A percentile compares a stretch with the other conserved stretches of the same genome.
phyloP scores from a whole-genome alignment of 2,888 invertebrate species.

The Bombyx huttoni region DNA sequence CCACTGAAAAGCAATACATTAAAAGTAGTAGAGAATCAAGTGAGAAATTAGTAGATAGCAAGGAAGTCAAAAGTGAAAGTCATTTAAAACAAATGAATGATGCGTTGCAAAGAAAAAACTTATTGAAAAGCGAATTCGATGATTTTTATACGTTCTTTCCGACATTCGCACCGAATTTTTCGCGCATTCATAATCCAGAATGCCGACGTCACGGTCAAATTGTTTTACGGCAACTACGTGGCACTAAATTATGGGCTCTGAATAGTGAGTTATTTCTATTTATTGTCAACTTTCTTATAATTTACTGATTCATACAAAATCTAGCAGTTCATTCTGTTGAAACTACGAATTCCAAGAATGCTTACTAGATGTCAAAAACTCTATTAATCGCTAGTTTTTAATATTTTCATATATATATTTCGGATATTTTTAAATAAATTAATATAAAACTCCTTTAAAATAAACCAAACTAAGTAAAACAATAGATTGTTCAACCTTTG shows the following conservation, averaged over 20 bases:
- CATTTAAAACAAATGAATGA: slow-evolving; percentile 46
- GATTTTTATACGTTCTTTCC: slow-evolving; percentile 76
- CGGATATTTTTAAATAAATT: too few relatives aligned
- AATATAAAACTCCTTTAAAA: too few relatives aligned
- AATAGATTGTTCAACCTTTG: too few relatives aligned
- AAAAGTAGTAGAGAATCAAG: background rate
- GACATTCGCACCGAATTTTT: slow-evolving; percentile 78
- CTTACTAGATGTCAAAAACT: background rate
- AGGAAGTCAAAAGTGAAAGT: slow-evolving; percentile 28
- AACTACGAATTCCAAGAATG: background rate
- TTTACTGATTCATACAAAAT: too few relatives aligned
- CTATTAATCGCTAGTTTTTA: background rate
- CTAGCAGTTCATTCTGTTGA: background rate
- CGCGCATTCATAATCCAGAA: slow-evolving; percentile 74
- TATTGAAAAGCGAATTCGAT: slow-evolving; percentile 71
- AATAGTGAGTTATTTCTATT: slow-evolving; percentile 72
- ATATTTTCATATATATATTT: too few relatives aligned
- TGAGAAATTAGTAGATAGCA: slow-evolving; percentile 18
- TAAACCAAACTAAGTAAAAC: too few relatives aligned
- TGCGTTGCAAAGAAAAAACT: slow-evolving; percentile 48
- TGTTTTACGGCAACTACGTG: slow-evolving; percentile 77
- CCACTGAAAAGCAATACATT: too few relatives aligned
- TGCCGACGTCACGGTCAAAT: slow-evolving; percentile 80
- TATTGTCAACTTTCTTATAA: too few relatives aligned
- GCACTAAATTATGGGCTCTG: slow-evolving; percentile 79